Evolutionary conservation across 2,113 vertebrate species (phyloP), one percentile per base, ranked within the genome.

Genomic region (Stegastes partitus): DNA sequence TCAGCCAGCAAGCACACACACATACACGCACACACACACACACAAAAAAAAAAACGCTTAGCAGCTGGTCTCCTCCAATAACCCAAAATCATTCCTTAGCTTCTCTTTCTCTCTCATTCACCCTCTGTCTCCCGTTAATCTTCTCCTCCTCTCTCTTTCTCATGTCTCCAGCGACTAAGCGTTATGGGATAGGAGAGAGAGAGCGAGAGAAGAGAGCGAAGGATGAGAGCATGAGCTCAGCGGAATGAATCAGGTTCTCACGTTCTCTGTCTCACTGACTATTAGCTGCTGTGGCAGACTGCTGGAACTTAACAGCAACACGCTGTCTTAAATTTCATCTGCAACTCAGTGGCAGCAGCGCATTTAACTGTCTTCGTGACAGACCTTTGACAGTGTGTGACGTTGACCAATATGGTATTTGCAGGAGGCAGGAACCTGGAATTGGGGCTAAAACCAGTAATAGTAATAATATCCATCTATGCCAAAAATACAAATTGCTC

Each of bases 201-300:
- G 74, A 42, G 39, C 8, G 21, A 79, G 54, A 28, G 57, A 77
- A 74, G 84, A 72, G 25, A 74, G 79, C 63, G 89, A 84, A 92
- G 92, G 91, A 83, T 25, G 16, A 56, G 56, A 72, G 73, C 61
- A 81, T 93, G 87, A 91, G 90, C 88, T 86, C 91, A 85, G 88
- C 91, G 84, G 76, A 90, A 92, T 94, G 88, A 91, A 91, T 94
- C 92, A 87, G 93, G 93, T 92, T 96, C 94, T 93, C 93, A 91
- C 92, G 90, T 91, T 74, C 34, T 74, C 89, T 84, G 87, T 90
- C 94, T 92, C 86, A 69, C 93, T 94, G 67, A 57, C 90, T 87
- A 42, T 83, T 86, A 82, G 64, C 72, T 68, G 66, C 79, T 78
- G 53, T 50, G 68, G 65, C 59, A 74, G 62, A 53, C 69, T 64